A percentile compares a stretch with the other conserved stretches of the same genome.
Conservation (phyloP, 2,888 invertebrate genomes). For the Micropterix aruncella region DNA sequence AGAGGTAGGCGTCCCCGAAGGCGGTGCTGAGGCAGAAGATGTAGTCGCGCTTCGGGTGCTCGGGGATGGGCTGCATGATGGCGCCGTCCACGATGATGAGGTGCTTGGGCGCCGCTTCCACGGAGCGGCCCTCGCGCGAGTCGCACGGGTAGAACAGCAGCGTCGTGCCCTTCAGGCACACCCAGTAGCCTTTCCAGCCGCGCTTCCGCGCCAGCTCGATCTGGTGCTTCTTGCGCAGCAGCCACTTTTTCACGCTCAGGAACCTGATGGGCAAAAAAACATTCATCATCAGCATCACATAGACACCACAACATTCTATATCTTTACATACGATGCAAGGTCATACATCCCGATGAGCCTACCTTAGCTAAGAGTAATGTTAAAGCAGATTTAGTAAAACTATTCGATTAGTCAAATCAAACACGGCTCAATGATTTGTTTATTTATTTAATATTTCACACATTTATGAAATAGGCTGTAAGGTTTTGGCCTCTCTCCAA, state of each 20-base stretch:
- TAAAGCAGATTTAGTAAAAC: too few species aligned
- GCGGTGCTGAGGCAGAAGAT: slow-evolving; percentile 97
- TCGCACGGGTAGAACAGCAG: slow-evolving; percentile 92
- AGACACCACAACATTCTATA: too few species aligned
- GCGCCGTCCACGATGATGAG: slow-evolving; percentile 92
- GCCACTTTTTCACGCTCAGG: slow-evolving; percentile 96
- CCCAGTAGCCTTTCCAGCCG: slow-evolving; percentile 99
- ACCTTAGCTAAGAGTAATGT: too few species aligned
- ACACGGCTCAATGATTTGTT: too few species aligned
- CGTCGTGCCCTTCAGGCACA: slow-evolving; percentile 93
- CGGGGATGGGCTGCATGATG: slow-evolving; percentile 98
- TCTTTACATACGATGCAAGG: too few species aligned
- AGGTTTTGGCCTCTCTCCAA: too few species aligned
- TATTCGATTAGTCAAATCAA: too few species aligned
- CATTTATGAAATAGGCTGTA: too few species aligned
- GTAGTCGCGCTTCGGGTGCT: slow-evolving; percentile 94
- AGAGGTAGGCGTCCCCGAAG: slow-evolving; percentile 94
- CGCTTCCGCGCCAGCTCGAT: slow-evolving; percentile 91
- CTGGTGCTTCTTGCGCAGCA: slow-evolving; percentile 91
- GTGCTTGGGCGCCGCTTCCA: slow-evolving; percentile 89
- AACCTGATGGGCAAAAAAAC: slow-evolving; percentile 46
- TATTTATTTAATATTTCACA: too few species aligned
- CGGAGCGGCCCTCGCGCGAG: slow-evolving; percentile 77
- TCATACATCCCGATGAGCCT: too few species aligned
- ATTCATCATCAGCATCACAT: neutral